Base-by-base conservation (phyloP, 2,888 invertebrate genomes). In the Pollenia griseotomentosa region DNA sequence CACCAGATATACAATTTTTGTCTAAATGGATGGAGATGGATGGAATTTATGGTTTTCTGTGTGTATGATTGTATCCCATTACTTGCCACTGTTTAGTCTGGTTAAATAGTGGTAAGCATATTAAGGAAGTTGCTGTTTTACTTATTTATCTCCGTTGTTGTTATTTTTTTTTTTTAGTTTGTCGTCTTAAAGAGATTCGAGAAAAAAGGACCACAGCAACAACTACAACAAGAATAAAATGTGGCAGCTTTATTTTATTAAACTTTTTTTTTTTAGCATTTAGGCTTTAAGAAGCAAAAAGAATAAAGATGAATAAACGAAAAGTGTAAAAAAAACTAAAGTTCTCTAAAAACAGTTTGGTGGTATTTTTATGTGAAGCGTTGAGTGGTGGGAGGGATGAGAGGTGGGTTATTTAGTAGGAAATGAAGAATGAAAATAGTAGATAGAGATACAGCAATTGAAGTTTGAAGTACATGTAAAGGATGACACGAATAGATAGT, bases 81-180 rank as follows among this genome's bases (percentile, higher is more conserved):
- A 78, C 44, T 78, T 73, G 78, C 74, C 79, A 74, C 79, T 68
- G 78, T 78, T 82, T 71, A 55, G 77, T 53, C 77, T 78, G 82
- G 82, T 78, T 86, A 82, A 86, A 74, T 78, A 68, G 46, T 86
- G 78, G 78, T 48, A 68, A 82, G 65, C 70, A 59, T 46, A 74
- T 78, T 74, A 86, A 86, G 68, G 68, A 86, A 86, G 82, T 81
- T 77, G 46, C 55, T 65, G 71, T 65, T 73, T 81, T 73, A 70
- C 65, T 65, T 55, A 33, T 81, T 73, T 53, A 51, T 42, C 48
- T 51, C 42, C 16, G 19, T 44, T 57, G 57, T 19, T 71, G 11
- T 14, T 10, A 2, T 73, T 19, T 73, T 19, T 51, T 57, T 14
- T 14, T 42, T 12, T 71, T 19, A 6, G 9, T 12, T 14, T 66